phyloP scores from a whole-genome alignment of 2,888 invertebrate genomes.

The Pristionchus maxplancki region DNA sequence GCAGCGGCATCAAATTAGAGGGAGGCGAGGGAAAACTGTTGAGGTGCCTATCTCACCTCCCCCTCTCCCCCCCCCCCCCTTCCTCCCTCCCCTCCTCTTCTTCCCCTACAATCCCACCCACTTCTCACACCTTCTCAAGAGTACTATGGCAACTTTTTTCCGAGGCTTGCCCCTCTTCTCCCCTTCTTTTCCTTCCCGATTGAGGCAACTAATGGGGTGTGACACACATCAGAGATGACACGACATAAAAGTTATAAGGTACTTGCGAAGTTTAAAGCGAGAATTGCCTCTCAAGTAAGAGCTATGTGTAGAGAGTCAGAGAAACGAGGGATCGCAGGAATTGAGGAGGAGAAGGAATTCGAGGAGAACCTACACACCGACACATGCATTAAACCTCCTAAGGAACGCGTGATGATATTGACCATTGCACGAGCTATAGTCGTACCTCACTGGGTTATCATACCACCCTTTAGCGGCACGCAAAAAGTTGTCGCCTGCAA shows the following conservation, averaged over 20 bases:
- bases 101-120: not conserved
- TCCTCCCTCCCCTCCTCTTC: not conserved
- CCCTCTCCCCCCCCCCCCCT: no score
- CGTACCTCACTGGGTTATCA: not conserved
- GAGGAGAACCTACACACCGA: no score
- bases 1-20: not conserved
- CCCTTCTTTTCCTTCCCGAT: not conserved
- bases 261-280: no score
- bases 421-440: no score
- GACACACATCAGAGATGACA: not conserved
- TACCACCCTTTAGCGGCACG: not conserved
- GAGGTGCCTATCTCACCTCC: no score
- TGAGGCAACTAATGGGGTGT: not conserved
- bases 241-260: not conserved
- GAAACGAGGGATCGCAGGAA: no score
- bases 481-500: not conserved
- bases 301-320: no score
- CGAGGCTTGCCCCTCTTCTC: conserved; percentile 3
- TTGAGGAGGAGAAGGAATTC: no score
- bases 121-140: conserved; percentile 39
- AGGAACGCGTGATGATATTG: not conserved
- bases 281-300: no score
- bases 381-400: no score
- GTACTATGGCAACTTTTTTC: conserved; percentile 47
- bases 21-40: not conserved